Evolutionary conservation across 2,113 vertebrate genomes (phyloP), one percentile per base, ranked within the genome.

Genomic region (Plotosus lineatus): DNA sequence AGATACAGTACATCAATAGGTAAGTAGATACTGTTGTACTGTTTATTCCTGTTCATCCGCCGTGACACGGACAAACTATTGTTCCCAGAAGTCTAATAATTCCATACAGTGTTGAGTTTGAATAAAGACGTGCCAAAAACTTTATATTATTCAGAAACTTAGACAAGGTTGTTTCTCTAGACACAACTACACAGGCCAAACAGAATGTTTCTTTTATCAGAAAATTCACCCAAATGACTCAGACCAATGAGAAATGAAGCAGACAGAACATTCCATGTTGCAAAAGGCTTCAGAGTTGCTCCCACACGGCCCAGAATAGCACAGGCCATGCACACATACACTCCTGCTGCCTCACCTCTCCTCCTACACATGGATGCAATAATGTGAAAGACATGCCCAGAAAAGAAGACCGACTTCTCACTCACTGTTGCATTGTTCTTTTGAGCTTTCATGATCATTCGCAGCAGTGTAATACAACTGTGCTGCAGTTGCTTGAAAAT

Each of bases 291-390:
- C 42, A 65, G 21, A 63, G 76, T 21, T 15, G 61, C 77, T 78
- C 77, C 78, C 66, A 80, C 78, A 80, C 14, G 40, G 53, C n/a
- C 66, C 28, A 48, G 78, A 80, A 80, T 71, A 80, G 53, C 79
- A 11, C 69, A 80, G 56, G 33, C 40, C 38, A 56, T 56, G 11
- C 50, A 26, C 77, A 19, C 61, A 12, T 1, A 65, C 40, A 44
- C 56, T 46, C 31, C 79, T 74, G 26, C 55, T 61, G 55, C 68
- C 28, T 60, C 33, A 46, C 42, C 68, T 73, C 55, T 46, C 58
- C 55, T 46, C 60, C 60, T 36, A 78, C 60, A 38, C 46, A 78
- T 33, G 33, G 51, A 14, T 10, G 15, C 55, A 63, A 74, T 31
- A 74, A 74, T 63, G 56, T 9, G 26, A 65, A 46, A 79, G 26